Base-by-base conservation (phyloP, 1,140 invertebrate species). In the Brachionus sp. region DNA sequence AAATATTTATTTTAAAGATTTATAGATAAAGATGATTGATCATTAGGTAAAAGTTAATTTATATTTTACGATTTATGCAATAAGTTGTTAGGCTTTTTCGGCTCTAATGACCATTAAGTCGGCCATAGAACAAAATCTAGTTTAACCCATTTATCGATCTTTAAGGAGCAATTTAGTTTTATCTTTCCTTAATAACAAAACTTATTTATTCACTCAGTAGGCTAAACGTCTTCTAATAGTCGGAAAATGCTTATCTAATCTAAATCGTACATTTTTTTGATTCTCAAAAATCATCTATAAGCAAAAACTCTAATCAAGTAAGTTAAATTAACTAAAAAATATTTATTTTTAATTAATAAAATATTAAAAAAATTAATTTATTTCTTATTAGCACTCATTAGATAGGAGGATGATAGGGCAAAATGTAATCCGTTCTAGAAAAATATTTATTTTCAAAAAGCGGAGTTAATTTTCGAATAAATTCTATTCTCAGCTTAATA, bases 211-310 rank as follows among this genome's bases (percentile, higher is more conserved):
- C 16, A 57, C 19, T 57, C 16, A 57, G 19, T 57, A 5, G 50
- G 50, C 50, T 57, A 57, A 57, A 16, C 50, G 50, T 57, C 50
- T 57, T 57, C 19, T 57, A 23, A 57, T 57, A 19, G 50, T 53
- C 50, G 50, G 19, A 57, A 57, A 57, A 42, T 39, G 66, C 66
- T 70, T 13, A 70, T 70, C 66, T 70, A 39, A 70, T 39, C 37
- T 39, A 70, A 70, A 70, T 37, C 2, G 9, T 16, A 23, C 66
- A 70, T 33, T 39, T 42, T 70, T 70, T 70, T 39, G 5, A n/a
- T 66, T 66, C 29, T 33, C 25, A 66, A 66, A 66, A 66, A 66
- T 33, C 25, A 37, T 66, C 37, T n/a, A 70, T 70, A 70, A 70
- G 66, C 66, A 70, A 70, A 70, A 70, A 39, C 37, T 70, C 35